Evolutionary conservation across 2,797 vertebrate species (phyloP).

Genomic region (Danio aesculapii): DNA sequence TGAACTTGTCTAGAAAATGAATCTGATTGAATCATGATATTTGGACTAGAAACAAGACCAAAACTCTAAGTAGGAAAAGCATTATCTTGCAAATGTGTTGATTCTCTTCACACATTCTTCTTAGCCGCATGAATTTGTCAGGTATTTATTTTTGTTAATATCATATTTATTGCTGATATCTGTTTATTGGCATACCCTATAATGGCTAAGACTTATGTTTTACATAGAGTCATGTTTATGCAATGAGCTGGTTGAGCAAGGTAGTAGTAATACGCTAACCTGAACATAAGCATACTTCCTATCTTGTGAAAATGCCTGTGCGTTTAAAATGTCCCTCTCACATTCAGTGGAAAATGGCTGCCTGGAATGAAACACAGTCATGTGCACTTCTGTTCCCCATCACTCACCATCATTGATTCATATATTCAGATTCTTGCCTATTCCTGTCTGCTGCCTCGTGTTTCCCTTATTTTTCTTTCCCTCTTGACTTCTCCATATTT

Average conservation of each 20-base stretch:
- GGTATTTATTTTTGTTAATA: no score
- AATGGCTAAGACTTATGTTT: background rate
- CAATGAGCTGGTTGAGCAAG: background rate
- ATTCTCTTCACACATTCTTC: no score
- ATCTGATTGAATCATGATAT: no score
- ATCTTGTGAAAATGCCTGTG: background rate
- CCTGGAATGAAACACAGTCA: background rate
- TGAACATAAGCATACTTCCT: background rate
- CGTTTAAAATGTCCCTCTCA: background rate
- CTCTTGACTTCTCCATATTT: constrained; percentile 11
- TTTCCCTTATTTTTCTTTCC: constrained; percentile 55
- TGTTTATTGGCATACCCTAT: no score
- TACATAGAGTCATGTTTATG: background rate
- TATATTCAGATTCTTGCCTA: constrained; percentile 70
- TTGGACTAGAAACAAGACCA: no score
- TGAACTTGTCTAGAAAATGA: no score
- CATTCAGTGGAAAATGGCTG: background rate
- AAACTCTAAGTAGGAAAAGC: no score
- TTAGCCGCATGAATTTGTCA: no score
- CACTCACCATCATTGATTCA: constrained; percentile 77
- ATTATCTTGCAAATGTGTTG: no score
- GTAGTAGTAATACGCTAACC: background rate
- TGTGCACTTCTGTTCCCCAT: constrained; percentile 8
- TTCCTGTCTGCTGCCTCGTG: constrained; percentile 72
- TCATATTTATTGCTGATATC: no score